These are phyloP conservation scores for Brachionichthys hirsutus DNA, from an alignment of 2,113 vertebrate species.

Conservation along the genomic window DNA sequence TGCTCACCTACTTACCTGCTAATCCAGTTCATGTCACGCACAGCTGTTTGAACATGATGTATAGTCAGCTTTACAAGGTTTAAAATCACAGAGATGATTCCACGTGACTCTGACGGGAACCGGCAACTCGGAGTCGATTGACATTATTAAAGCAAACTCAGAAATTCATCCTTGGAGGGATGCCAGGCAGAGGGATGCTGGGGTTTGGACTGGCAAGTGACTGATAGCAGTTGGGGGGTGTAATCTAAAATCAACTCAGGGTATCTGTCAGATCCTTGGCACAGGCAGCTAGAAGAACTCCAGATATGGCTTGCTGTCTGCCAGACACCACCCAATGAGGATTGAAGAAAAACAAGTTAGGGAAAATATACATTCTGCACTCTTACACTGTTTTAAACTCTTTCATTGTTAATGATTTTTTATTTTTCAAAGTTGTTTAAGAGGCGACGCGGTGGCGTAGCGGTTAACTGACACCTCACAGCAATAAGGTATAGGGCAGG, in stretches of 20 bases:
- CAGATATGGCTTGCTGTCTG: slow-evolving; percentile 1
- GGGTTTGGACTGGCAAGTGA: slow-evolving; percentile 44
- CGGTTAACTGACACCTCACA: too few species aligned
- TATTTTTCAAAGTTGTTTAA: too few species aligned
- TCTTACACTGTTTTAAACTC: neutral
- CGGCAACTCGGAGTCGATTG: slow-evolving; percentile 8
- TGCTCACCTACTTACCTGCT: too few species aligned
- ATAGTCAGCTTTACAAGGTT: neutral
- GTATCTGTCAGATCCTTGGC: slow-evolving; percentile 50
- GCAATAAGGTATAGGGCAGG: too few species aligned
- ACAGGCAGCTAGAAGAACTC: slow-evolving; percentile 9
- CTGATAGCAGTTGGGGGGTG: slow-evolving; percentile 43
- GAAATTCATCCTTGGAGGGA: neutral
- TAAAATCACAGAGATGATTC: slow-evolving; percentile 5
- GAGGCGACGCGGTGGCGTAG: too few species aligned
- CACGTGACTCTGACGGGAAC: neutral
- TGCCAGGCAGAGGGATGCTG: slow-evolving; percentile 32
- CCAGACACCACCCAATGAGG: slow-evolving; percentile 9
- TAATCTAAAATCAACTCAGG: slow-evolving; percentile 45
- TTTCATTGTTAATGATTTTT: too few species aligned
- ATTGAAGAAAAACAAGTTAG: slow-evolving; percentile 10
- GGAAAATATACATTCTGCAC: neutral
- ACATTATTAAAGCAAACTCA: slow-evolving; percentile 17
- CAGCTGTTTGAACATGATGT: neutral
- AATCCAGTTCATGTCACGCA: too few species aligned